Percentiles rank a stretch among this genome's conserved stretches.
Evolutionary conservation across 2,888 invertebrate genomes (phyloP).

Genomic region (Chalcis sispes): DNA sequence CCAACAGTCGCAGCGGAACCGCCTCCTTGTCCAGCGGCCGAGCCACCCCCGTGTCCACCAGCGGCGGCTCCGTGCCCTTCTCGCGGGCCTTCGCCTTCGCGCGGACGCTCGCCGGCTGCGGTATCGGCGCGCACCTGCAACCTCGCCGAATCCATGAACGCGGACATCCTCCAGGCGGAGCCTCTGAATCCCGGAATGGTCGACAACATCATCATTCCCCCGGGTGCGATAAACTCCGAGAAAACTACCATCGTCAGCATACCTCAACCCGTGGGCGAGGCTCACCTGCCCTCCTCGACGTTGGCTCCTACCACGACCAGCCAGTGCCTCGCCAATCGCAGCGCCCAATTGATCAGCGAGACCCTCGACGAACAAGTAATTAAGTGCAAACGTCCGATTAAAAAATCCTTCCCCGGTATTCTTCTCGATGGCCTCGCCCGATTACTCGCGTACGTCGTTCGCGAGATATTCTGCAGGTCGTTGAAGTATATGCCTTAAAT

Average conservation of each 20-base stretch:
- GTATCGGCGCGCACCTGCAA: slow-evolving; percentile 61
- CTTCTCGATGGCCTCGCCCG: too few relatives aligned
- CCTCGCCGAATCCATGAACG: slow-evolving; percentile 65
- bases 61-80: neutral
- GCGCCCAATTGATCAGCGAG: slow-evolving; percentile 65
- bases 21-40: neutral
- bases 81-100: neutral
- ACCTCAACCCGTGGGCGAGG: slow-evolving; percentile 51
- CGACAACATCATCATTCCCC: slow-evolving; percentile 67
- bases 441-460: too few relatives aligned
- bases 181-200: slow-evolving; percentile 64
- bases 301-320: neutral
- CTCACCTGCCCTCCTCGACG: slow-evolving; percentile 6
- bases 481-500: too few relatives aligned
- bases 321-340: slow-evolving; percentile 61
- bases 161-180: slow-evolving; percentile 67
- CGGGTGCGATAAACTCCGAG: slow-evolving; percentile 63
- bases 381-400: too few relatives aligned
- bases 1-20: neutral
- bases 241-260: slow-evolving; percentile 67
- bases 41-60: neutral
- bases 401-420: too few relatives aligned
- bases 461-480: too few relatives aligned
- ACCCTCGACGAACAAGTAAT: slow-evolving; percentile 61
- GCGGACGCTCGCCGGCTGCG: neutral